Base-by-base conservation (phyloP, 2,888 invertebrate genomes). In the Mycalesis mineus region DNA sequence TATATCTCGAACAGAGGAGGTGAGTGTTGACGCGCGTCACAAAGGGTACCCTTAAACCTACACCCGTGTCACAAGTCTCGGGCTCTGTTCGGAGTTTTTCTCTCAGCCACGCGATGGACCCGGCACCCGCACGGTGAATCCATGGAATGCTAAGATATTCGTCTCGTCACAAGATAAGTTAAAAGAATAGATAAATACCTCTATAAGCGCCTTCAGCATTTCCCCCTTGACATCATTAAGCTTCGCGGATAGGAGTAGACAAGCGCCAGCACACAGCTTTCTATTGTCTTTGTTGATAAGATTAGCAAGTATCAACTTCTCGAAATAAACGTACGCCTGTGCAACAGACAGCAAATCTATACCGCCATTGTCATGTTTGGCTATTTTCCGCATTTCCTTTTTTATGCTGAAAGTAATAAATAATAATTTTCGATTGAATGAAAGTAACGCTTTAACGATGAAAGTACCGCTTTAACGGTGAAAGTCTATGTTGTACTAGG, bases 301-400 rank as follows among this genome's bases (percentile, higher is more conserved):
- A 75, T 96, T 95, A 66, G 95, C 95, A 51, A 98, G 91, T 68
- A 99, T 97, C 55, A 99, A 90, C 80, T 98, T 98, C 82, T 99
- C 99, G 83, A 98, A 99, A 86, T 97, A 99, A n/a, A 98, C 98
- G 77, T 97, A 98, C 0, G 98, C 96, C 80, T 98, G 97, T 14
- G 99, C 98, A 14, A 99, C 96, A 0, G 97, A 97, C 61, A 98
- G 90, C 60, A 98, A 89, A 86, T 99, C 98, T 58, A 94, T 90
- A 51, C 92, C 91, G 59, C 95, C 94, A 69, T 92, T 93, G 80
- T 97, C 96, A 71, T 94, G 91, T 80, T 95, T 96, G 1, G 96
- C 96, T 58, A 97, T 97, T 82, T 97, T 96, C 22, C 96, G 92
- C 96, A 99, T 97, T 89, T 98, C 98, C 67, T 96, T 93, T 84